A percentile compares a stretch with the other conserved stretches of the same genome.
Evolutionary conservation across 2,797 vertebrate genomes (phyloP).

Genomic region (Phaenicophaeus curvirostris): DNA sequence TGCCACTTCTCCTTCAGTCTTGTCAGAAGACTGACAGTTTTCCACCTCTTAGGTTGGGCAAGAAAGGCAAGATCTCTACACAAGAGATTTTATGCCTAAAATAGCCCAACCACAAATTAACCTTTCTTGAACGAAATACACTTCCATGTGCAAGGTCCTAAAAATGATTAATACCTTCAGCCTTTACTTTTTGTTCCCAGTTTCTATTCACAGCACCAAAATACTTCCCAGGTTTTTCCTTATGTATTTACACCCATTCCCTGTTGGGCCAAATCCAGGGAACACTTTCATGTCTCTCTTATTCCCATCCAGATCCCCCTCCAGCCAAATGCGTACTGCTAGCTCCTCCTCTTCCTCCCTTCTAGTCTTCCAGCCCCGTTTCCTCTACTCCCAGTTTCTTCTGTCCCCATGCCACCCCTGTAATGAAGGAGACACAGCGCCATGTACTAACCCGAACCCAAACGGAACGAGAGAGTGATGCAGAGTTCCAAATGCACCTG

Average conservation of each 20-base stretch:
- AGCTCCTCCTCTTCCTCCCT: neutral
- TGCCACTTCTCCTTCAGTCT: neutral
- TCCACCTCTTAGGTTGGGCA: neutral
- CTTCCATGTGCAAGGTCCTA: neutral
- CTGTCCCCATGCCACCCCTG: conserved; percentile 36
- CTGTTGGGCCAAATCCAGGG: neutral
- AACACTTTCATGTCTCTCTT: neutral
- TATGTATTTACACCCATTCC: neutral
- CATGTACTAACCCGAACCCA: conserved; percentile 81
- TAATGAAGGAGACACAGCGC: conserved; percentile 76
- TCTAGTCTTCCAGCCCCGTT: neutral
- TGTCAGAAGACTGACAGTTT: neutral
- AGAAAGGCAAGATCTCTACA: neutral
- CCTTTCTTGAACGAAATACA: neutral
- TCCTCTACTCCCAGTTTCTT: neutral
- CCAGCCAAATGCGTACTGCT: neutral
- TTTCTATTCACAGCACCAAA: neutral
- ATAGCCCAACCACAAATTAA: neutral
- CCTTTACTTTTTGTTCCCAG: neutral
- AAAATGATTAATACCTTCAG: neutral
- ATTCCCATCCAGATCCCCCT: neutral
- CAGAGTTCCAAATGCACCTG: conserved; percentile 81
- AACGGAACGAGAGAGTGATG: conserved; percentile 78
- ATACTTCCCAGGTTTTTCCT: neutral
- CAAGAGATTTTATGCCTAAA: neutral